Base-by-base conservation (phyloP, 2,888 invertebrate genomes). In the Acanthacorydalis orientalis region DNA sequence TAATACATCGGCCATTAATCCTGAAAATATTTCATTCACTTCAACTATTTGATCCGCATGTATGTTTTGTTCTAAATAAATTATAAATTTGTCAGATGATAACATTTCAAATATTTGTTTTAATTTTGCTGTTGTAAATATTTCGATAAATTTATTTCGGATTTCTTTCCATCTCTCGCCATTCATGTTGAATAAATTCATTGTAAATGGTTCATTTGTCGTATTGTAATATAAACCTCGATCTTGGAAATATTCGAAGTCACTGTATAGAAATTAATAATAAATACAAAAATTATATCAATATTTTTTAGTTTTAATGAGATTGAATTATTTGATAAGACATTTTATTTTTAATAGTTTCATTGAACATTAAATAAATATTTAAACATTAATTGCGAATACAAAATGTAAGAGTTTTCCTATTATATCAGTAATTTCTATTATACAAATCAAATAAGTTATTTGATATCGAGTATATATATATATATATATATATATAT, bases 241-340 rank as follows among this genome's bases (percentile, higher is more conserved):
- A 15, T 46, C 46, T 6, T 39, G 10, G 14, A 46, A 46, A 39
- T 37, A 32, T 31, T 37, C 23, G 31, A 46, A 46, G 38, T 46
- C 38, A 7, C 46, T 46, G 7, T 34, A 11, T 34, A 23, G 34
- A 6, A 37, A 23, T 23, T 23, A 23, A 23, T 23, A 23, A 23
- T n/a, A n/a, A n/a, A n/a, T n/a, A n/a, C n/a, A n/a, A n/a, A n/a
- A n/a, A n/a, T n/a, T n/a, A n/a, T n/a, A n/a, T n/a, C n/a, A n/a
- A n/a, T n/a, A n/a, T n/a, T n/a, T n/a, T n/a, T n/a, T n/a, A n/a
- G n/a, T n/a, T n/a, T n/a, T n/a, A n/a, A n/a, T n/a, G n/a, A n/a
- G n/a, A n/a, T n/a, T n/a, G n/a, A n/a, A n/a, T n/a, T n/a, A n/a
- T n/a, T n/a, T n/a, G n/a, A n/a, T n/a, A n/a, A n/a, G n/a, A n/a